These are phyloP conservation scores for Ptilodon capucinus DNA, from an alignment of 2,888 invertebrate genomes.

Conservation along the genomic window DNA sequence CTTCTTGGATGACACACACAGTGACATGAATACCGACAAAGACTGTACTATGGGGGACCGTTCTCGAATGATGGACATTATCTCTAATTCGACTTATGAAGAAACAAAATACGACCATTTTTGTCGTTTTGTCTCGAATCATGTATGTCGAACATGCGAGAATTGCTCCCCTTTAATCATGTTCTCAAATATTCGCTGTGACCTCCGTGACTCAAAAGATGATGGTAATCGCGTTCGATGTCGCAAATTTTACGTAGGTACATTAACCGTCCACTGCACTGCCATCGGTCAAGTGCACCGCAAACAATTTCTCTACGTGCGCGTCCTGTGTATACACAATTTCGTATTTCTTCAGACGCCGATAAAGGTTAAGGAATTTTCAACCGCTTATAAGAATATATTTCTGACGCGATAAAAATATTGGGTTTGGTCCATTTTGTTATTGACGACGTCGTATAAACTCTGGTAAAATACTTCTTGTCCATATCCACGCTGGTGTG, in stretches of 20 bases:
- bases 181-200: conserved; percentile 50
- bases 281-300: conserved; percentile 27
- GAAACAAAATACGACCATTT: no score
- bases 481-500: conserved; percentile 30
- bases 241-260: conserved; percentile 55
- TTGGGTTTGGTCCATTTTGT: conserved; percentile 40
- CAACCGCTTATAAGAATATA: conserved; percentile 35
- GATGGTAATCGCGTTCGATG: conserved; percentile 49
- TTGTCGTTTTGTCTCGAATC: no score
- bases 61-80: no score
- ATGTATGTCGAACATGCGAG: no score
- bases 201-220: conserved; percentile 53
- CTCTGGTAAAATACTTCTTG: conserved; percentile 44
- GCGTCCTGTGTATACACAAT: conserved; percentile 43
- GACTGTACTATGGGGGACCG: no score
- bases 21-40: conserved; percentile 46
- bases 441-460: conserved; percentile 40
- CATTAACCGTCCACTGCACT: conserved; percentile 20
- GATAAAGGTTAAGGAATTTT: conserved; percentile 48
- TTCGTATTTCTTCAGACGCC: conserved; percentile 48
- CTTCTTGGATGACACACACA: conserved; percentile 49
- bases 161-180: no score
- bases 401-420: conserved; percentile 42
- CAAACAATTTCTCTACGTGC: conserved; percentile 44
- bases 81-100: no score